Evolutionary conservation across 1,140 invertebrate species (phyloP).

Genomic region (Meloidogyne exigua): DNA sequence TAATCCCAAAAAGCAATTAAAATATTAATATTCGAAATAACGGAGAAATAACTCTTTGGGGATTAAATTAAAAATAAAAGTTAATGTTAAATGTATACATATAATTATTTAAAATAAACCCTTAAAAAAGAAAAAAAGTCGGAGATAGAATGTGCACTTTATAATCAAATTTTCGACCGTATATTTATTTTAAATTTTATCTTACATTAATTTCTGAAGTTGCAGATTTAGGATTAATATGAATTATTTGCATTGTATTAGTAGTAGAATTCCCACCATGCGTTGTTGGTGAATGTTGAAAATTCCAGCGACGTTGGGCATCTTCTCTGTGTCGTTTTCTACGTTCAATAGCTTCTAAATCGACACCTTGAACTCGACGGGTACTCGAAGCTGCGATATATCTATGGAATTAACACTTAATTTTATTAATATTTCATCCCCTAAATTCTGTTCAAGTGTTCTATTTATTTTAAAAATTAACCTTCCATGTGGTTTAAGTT

Average conservation of each 20-base stretch:
- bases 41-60: no score
- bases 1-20: no score
- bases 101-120: no score
- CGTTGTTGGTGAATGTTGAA: conserved; percentile 15
- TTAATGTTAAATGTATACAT: no score
- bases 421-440: not conserved
- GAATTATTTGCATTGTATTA: not conserved
- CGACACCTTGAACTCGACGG: conserved; percentile 40
- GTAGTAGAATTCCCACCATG: not conserved
- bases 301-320: conserved; percentile 31
- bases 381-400: conserved; percentile 58
- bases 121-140: no score
- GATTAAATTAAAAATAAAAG: no score
- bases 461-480: conserved; percentile 27
- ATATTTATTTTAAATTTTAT: no score
- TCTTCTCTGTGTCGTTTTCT: conserved; percentile 39
- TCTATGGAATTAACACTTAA: conserved; percentile 31
- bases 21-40: no score
- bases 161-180: no score
- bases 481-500: conserved; percentile 61
- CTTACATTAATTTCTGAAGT: not conserved
- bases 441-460: not conserved
- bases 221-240: conserved; percentile 4
- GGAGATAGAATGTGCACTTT: no score
- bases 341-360: conserved; percentile 57